Evolutionary conservation across 1,140 invertebrate species (phyloP).

Genomic region (Chymomyza costata): DNA sequence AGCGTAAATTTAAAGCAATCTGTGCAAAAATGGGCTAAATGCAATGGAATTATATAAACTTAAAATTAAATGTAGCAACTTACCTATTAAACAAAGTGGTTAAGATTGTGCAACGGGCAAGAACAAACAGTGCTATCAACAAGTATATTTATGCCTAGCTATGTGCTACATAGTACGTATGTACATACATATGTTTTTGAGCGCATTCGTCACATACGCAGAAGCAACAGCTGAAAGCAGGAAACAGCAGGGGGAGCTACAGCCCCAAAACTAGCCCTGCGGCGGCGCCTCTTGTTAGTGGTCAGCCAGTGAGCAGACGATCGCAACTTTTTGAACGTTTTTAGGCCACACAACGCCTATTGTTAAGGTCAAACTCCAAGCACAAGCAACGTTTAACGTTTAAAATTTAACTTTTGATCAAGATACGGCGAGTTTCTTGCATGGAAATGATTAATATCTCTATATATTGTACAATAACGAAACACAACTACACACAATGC

Average conservation of each 20-base stretch:
- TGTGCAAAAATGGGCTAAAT: too few relatives aligned
- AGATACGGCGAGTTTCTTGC: not conserved
- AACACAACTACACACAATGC: conserved; percentile 35
- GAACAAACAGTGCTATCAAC: not conserved
- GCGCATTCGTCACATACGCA: conserved; percentile 25
- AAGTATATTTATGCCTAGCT: conserved; percentile 1
- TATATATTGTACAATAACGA: conserved; percentile 1
- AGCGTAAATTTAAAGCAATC: conserved; percentile 56
- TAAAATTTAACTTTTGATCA: not conserved
- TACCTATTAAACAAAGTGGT: too few relatives aligned
- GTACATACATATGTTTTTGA: not conserved
- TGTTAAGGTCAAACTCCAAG: conserved; percentile 36
- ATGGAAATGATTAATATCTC: conserved; percentile 15
- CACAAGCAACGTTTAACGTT: not conserved
- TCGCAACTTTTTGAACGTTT: conserved; percentile 27
- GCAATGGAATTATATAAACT: too few relatives aligned
- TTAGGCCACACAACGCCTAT: conserved; percentile 5
- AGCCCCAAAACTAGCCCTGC: conserved; percentile 33
- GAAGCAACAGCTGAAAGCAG: conserved; percentile 58
- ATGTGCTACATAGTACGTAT: not conserved
- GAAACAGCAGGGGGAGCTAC: too few relatives aligned
- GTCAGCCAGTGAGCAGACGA: too few relatives aligned
- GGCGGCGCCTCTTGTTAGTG: too few relatives aligned
- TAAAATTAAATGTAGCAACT: too few relatives aligned
- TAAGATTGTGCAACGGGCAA: too few relatives aligned